Conservation (phyloP, 2,888 invertebrate species). For the Andrena bucephala region DNA sequence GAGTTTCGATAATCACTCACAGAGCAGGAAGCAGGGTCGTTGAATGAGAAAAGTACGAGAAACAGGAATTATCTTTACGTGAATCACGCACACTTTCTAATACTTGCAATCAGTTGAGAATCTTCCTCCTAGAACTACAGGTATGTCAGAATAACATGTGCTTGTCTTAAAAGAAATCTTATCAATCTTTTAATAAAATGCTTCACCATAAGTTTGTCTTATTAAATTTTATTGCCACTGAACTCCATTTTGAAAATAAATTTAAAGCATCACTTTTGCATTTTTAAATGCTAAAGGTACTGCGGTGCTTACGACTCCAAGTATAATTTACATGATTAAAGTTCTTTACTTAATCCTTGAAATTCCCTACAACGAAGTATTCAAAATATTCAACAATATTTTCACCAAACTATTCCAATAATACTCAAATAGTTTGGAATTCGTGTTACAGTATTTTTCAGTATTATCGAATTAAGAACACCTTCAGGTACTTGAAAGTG, state of each 20-base stretch:
- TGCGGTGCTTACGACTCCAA: not conserved
- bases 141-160: too few species aligned
- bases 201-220: too few species aligned
- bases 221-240: not conserved
- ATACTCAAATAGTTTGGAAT: not conserved
- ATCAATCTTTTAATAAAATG: too few species aligned
- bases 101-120: not conserved
- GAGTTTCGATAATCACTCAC: conserved; percentile 41
- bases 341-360: not conserved
- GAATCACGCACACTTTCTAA: conserved; percentile 45
- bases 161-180: too few species aligned
- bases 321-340: too few species aligned
- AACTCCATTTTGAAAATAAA: not conserved
- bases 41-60: conserved; percentile 15
- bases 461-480: not conserved
- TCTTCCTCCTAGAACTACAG: not conserved
- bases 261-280: not conserved
- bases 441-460: not conserved
- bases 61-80: conserved; percentile 32
- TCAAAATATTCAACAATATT: too few species aligned
- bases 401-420: too few species aligned
- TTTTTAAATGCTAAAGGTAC: not conserved
- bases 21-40: conserved; percentile 43
- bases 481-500: not conserved
- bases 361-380: too few species aligned